Percentiles rank a stretch among this genome's conserved stretches.
Conservation (phyloP, 2,797 vertebrate species). For the Cynopterus sphinx region DNA sequence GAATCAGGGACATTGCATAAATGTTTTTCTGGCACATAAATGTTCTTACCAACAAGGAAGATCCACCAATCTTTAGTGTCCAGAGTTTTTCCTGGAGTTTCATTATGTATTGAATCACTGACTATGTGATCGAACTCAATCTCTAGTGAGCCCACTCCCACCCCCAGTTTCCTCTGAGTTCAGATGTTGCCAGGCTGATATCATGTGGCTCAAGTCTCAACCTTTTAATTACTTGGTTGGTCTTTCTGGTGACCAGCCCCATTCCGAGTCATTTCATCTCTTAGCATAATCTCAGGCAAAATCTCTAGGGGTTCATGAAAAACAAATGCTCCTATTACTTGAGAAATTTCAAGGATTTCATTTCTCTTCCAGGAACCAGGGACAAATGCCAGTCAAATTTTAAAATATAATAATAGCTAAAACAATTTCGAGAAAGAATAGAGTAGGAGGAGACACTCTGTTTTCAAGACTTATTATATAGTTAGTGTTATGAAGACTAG, state of each 20-base stretch:
- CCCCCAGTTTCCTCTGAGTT: neutral
- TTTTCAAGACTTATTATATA: neutral
- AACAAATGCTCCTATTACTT: neutral
- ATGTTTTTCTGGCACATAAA: fast-evolving
- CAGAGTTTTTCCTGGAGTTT: neutral
- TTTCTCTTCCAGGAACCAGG: neutral
- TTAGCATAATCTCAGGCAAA: neutral
- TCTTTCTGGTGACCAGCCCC: neutral
- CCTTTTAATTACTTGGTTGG: neutral
- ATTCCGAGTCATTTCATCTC: neutral
- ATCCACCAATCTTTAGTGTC: neutral
- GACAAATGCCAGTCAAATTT: neutral
- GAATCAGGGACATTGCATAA: neutral
- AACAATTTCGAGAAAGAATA: neutral
- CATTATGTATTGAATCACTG: neutral
- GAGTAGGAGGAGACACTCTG: neutral
- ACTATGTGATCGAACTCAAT: neutral
- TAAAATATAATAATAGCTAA: neutral
- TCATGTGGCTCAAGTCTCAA: neutral
- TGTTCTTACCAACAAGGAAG: neutral
- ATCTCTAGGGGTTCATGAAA: neutral
- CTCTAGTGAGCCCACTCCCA: too few species aligned
- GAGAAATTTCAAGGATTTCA: neutral
- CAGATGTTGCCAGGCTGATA: neutral
- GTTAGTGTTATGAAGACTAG: neutral